Conservation (phyloP, 2,888 invertebrate species). For the Lagria hirta region DNA sequence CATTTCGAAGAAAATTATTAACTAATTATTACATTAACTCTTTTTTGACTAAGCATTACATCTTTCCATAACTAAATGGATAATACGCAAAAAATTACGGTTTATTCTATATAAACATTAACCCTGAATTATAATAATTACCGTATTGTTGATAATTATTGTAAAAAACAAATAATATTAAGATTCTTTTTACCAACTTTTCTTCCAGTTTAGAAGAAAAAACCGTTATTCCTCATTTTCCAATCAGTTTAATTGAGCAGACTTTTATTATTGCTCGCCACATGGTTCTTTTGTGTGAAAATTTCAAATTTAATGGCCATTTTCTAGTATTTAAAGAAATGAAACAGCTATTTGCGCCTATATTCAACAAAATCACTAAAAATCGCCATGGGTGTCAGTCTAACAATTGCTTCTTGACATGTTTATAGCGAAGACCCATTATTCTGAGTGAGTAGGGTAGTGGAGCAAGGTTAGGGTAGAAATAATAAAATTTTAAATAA, state of each 20-base stretch:
- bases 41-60: too few species aligned
- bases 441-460: slow-evolving; percentile 23
- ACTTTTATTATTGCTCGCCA: background rate
- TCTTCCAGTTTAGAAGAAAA: too few species aligned
- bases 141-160: too few species aligned
- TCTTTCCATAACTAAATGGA: too few species aligned
- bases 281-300: too few species aligned
- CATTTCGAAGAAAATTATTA: too few species aligned
- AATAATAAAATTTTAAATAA: slow-evolving; percentile 21
- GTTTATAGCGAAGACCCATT: slow-evolving; percentile 23
- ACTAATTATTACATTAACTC: too few species aligned
- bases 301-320: slow-evolving; percentile 7
- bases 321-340: slow-evolving; percentile 7
- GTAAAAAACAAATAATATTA: too few species aligned
- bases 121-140: too few species aligned
- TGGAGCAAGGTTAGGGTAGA: slow-evolving; percentile 11
- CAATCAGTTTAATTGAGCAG: background rate
- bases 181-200: too few species aligned
- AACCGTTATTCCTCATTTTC: background rate
- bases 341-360: background rate
- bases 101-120: too few species aligned
- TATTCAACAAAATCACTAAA: slow-evolving; percentile 12
- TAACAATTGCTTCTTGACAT: slow-evolving; percentile 24
- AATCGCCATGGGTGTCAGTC: slow-evolving; percentile 21
- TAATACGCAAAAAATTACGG: too few species aligned